Evolutionary conservation across 2,888 invertebrate genomes (phyloP), one percentile per base, ranked within the genome.

Genomic region (Napeogenes inachia): DNA sequence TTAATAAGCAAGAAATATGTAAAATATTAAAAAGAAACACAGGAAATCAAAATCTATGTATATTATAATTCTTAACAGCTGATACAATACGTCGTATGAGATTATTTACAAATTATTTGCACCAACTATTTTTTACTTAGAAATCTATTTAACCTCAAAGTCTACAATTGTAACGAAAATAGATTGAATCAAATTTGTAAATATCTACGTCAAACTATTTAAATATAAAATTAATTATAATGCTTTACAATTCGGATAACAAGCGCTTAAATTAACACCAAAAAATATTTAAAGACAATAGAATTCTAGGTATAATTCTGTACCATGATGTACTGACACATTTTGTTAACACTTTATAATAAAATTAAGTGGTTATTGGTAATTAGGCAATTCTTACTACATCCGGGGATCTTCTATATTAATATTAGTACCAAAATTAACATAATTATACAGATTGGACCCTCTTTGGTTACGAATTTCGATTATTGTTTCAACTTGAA

Each of bases 11-110:
- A 35, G 45, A n/a, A 45, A 21, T 46, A 47, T 13, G 45, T 13
- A 32, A 59, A 30, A 46, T 46, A 33, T 35, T 46, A 8, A 53
- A 59, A 56, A 58, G 38, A 66, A 62, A 47, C 35, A 45, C 33
- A 47, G 8, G 50, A 82, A 75, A 77, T 78, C 75, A 77, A 78
- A 79, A 80, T 81, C 77, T 78, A 80, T 81, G 78, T 82, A 82
- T 85, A 85, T 82, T 81, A 78, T 83, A 81, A 79, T 73, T 73
- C 76, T 82, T 82, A 80, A 75, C 78, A 72, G 78, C 73, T 79
- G 81, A 81, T 81, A 84, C 75, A 82, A 76, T 76, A 77, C 74
- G 75, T 77, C 77, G 75, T 68, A 65, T 66, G 66, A 69, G 69
- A 81, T 81, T 87, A 85, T 84, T 83, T 85, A 87, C 87, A 87